Evolutionary conservation across 2,797 vertebrate genomes (phyloP).

Genomic region (Petrocephalus schoutedeni): DNA sequence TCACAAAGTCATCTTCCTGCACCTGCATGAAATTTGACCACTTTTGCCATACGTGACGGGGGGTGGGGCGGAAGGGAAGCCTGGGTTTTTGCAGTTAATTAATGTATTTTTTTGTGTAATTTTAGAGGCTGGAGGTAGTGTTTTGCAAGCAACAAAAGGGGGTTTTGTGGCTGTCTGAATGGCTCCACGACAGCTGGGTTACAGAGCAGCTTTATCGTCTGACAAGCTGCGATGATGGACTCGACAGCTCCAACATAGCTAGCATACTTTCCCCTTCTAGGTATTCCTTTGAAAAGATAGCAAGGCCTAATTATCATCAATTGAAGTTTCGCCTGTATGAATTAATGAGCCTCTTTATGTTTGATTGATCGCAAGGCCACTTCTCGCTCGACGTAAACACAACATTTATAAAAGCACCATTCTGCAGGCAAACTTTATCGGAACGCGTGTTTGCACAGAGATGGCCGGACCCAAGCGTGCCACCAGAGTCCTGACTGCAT

Average conservation of each 20-base stretch:
- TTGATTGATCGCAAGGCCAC: neutral
- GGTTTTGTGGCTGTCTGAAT: slow-evolving; percentile 39
- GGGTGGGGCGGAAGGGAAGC: slow-evolving; percentile 39
- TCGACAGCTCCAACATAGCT: slow-evolving; percentile 42
- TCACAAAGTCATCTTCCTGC: slow-evolving; percentile 30
- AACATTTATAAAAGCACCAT: neutral
- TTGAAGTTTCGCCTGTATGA: slow-evolving; percentile 3
- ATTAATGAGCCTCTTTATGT: slow-evolving; percentile 19
- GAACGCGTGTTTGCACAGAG: slow-evolving; percentile 33
- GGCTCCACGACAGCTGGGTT: slow-evolving; percentile 47
- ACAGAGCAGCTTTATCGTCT: slow-evolving; percentile 36
- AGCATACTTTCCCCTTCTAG: slow-evolving; percentile 40
- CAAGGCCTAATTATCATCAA: slow-evolving; percentile 27
- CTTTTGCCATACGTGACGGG: slow-evolving; percentile 43
- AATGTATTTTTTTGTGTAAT: slow-evolving; percentile 52
- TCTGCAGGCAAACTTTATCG: neutral
- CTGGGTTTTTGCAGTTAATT: slow-evolving; percentile 13
- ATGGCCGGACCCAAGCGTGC: slow-evolving; percentile 75
- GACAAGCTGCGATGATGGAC: slow-evolving; percentile 37
- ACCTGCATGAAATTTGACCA: slow-evolving; percentile 54
- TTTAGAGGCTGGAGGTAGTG: slow-evolving; percentile 44
- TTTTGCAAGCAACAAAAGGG: slow-evolving; percentile 46
- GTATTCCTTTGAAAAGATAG: slow-evolving; percentile 32
- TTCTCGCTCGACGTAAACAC: neutral
- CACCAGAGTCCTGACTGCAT: slow-evolving; percentile 66